Conservation (phyloP, 2,888 invertebrate genomes). For the Pachliopta kotzebuea region DNA sequence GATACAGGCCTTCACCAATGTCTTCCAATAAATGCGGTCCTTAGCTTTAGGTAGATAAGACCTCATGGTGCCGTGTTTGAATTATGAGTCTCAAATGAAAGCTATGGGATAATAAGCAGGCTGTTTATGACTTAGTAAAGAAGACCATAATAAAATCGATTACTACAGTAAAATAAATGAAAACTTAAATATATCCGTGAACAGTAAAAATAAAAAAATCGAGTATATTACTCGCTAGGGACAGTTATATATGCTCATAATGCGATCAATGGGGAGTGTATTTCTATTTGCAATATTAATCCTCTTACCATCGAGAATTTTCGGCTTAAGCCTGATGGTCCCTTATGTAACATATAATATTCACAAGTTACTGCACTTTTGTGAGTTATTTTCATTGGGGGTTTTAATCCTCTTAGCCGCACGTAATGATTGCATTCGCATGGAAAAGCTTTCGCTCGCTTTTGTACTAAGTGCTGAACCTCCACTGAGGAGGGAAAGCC, state of each 20-base stretch:
- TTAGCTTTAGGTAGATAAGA: too few relatives aligned
- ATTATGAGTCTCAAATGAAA: too few relatives aligned
- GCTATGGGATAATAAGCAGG: too few relatives aligned
- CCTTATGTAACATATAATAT: slow-evolving; percentile 11
- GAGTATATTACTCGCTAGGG: not conserved
- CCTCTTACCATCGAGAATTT: slow-evolving; percentile 24
- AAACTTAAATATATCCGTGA: not conserved
- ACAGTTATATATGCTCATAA: slow-evolving; percentile 16
- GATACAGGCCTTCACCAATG: too few relatives aligned
- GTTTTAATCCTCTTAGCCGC: slow-evolving; percentile 73
- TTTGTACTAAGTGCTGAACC: slow-evolving; percentile 46
- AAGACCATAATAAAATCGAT: too few relatives aligned
- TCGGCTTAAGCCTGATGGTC: slow-evolving; percentile 13
- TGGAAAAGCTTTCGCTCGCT: slow-evolving; percentile 57
- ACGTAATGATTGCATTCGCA: slow-evolving; percentile 53
- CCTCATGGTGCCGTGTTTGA: too few relatives aligned
- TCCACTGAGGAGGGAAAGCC: not conserved
- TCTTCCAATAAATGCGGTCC: too few relatives aligned
- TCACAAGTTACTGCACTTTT: slow-evolving; percentile 28
- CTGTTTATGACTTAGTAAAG: too few relatives aligned
- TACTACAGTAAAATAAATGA: too few relatives aligned
- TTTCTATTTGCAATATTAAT: slow-evolving; percentile 26
- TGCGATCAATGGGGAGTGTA: slow-evolving; percentile 6
- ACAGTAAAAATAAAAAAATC: not conserved
- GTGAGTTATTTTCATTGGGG: slow-evolving; percentile 38